Evolutionary conservation across 2,113 vertebrate genomes (phyloP).

Genomic region (Callionymus lyra): DNA sequence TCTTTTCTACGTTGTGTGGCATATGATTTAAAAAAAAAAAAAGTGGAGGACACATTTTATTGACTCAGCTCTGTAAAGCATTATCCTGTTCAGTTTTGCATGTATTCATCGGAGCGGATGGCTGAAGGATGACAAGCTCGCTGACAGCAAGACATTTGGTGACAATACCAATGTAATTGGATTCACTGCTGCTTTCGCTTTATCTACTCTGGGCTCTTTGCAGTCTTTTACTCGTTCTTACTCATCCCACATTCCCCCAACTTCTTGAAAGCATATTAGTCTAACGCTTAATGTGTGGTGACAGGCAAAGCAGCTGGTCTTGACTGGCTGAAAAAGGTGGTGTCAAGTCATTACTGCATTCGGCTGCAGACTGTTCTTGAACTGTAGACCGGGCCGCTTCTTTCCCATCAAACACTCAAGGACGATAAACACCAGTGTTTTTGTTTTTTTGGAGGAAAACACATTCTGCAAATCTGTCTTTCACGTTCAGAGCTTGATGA

Average conservation of each 20-base stretch:
- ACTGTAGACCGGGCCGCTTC: slow-evolving; percentile 48
- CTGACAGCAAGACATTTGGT: slow-evolving; percentile 50
- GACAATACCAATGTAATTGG: slow-evolving; percentile 64
- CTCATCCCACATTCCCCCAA: slow-evolving; percentile 42
- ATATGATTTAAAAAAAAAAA: not conserved
- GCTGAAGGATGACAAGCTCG: slow-evolving; percentile 38
- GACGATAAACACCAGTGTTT: slow-evolving; percentile 25
- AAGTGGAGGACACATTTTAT: slow-evolving; percentile 11
- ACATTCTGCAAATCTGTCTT: slow-evolving; percentile 2
- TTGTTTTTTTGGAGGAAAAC: slow-evolving; percentile 5
- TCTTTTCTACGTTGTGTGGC: too few species aligned
- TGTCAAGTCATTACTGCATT: slow-evolving; percentile 64
- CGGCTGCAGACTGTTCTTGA: slow-evolving; percentile 38
- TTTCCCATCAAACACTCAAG: slow-evolving; percentile 24
- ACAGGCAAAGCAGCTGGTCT: slow-evolving; percentile 55
- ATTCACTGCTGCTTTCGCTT: slow-evolving; percentile 49
- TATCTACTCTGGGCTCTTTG: slow-evolving; percentile 55
- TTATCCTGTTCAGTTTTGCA: slow-evolving; percentile 20
- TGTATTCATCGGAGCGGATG: slow-evolving; percentile 19
- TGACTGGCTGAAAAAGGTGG: slow-evolving; percentile 48
- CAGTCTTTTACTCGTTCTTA: slow-evolving; percentile 42
- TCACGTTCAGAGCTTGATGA: slow-evolving; percentile 7
- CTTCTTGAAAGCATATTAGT: slow-evolving; percentile 58
- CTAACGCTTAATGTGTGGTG: slow-evolving; percentile 56
- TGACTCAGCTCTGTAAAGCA: slow-evolving; percentile 1